Percentiles rank a stretch among this genome's conserved stretches.
phyloP scores from a whole-genome alignment of 2,888 invertebrate species.

The Pyrocoelia pectoralis region DNA sequence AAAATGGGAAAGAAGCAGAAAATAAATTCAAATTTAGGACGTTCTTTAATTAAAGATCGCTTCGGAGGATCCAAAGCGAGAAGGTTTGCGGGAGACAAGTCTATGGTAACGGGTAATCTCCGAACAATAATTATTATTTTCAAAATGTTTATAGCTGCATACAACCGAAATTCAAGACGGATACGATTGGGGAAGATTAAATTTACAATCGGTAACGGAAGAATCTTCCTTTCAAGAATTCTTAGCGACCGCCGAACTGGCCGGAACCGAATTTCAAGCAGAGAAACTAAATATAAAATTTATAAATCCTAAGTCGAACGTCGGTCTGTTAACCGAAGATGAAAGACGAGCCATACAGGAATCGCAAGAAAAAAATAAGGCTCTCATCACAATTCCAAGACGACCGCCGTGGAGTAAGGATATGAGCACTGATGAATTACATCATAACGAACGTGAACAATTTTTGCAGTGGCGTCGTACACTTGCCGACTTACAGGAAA shows the following conservation, averaged over 20 bases:
- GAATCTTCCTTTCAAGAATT: constrained; percentile 97
- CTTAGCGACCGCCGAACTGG: constrained; percentile 91
- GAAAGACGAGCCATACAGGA: constrained; percentile 65
- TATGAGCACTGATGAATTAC: constrained; percentile 82
- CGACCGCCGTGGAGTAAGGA: constrained; percentile 83
- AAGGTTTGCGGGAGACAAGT: constrained; percentile 74
- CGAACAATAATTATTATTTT: constrained; percentile 2
- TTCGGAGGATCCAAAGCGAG: constrained; percentile 70
- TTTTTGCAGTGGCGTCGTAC: constrained; percentile 92
- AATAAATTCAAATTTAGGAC: constrained; percentile 64
- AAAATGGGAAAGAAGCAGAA: constrained; percentile 81
- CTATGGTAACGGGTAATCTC: constrained; percentile 70
- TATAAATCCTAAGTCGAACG: constrained; percentile 68
- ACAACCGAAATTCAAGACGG: constrained; percentile 90
- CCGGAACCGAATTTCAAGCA: constrained; percentile 92
- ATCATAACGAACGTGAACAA: constrained; percentile 78
- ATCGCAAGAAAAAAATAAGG: constrained; percentile 66
- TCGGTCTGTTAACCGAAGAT: constrained; percentile 68
- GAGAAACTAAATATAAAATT: constrained; percentile 88
- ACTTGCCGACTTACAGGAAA: constrained; percentile 79
- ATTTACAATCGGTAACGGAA: constrained; percentile 92
- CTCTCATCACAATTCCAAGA: constrained; percentile 81
- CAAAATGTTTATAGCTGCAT: constrained; percentile 68
- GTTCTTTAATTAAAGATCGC: constrained; percentile 78
- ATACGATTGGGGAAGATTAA: constrained; percentile 89